Evolutionary conservation across 2,888 invertebrate genomes (phyloP), one percentile per base, ranked within the genome.

Genomic region (Sturmia bella): DNA sequence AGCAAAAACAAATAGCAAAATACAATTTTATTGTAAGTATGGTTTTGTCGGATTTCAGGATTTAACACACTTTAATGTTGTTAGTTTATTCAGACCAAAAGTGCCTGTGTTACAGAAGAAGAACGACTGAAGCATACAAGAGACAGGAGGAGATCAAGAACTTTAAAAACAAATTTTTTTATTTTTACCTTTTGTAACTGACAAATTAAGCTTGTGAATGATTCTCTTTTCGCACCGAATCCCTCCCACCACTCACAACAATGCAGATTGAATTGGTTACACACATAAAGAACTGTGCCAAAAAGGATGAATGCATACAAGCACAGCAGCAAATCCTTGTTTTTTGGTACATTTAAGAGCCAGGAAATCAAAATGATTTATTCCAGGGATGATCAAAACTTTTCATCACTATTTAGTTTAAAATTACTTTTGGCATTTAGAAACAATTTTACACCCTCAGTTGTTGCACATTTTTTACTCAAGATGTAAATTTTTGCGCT

Each of bases 141-240:
- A 37, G 15, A 41, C 37, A 56, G 15, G 13, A 45, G 39, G 17
- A 41, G 50, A 59, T 59, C 24, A 52, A 72, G 27, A 15, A 6
- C 17, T 19, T 15, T 12, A 17, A 54, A 15, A 3, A 45, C 1
- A 50, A 32, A 39, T 17, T 39, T 9, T 21, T n/a, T 59, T 59
- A 17, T 17, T 43, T 63, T 45, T 45, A 41, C 56, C 56, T 56
- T n/a, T 48, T 66, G 32, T 27, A 56, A 24, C 66, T 69, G 73
- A 69, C 54, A 69, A 75, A 80, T 74, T 80, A 74, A 63, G 41
- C 41, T 56, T 56, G 32, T 32, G 48, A 63, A 63, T 56, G 32
- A 74, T 32, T 63, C 56, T 37, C 59, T 27, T 13, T 56, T 52
- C 39, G 39, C 11, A 56, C 11, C 57, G 48, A 32, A 56, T 19